phyloP scores from a whole-genome alignment of 2,797 vertebrate species.

The Calcarius lapponicus region DNA sequence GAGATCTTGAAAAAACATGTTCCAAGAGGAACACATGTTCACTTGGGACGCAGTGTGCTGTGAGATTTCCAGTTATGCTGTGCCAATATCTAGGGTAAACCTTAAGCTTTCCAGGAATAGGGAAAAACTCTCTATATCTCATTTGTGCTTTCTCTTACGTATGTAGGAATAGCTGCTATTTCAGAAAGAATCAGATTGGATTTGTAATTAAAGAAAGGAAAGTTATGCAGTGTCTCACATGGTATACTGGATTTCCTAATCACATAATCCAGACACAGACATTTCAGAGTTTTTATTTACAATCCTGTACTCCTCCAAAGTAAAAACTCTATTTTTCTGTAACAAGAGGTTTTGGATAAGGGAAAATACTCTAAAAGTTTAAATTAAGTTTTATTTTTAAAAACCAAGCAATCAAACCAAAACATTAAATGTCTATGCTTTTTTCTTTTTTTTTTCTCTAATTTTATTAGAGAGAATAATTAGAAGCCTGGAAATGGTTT shows the following conservation, averaged over 20 bases:
- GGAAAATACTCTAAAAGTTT: not conserved
- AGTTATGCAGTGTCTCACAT: not conserved
- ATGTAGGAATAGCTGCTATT: not conserved
- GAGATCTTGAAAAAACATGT: not conserved
- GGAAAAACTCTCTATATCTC: not conserved
- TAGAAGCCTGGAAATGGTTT: not conserved
- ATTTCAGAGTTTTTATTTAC: not conserved
- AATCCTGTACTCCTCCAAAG: not conserved
- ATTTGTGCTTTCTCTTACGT: not conserved
- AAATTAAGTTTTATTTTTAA: not conserved
- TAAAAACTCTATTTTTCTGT: not conserved
- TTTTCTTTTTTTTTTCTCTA: not conserved
- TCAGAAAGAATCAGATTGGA: not conserved
- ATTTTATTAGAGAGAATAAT: not conserved
- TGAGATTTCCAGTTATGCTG: not conserved
- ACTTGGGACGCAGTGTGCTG: not conserved
- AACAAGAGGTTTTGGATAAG: not conserved
- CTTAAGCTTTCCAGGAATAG: not conserved
- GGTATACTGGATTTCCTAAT: not conserved
- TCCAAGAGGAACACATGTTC: not conserved
- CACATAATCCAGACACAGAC: not conserved
- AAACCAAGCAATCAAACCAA: not conserved
- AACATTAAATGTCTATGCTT: not conserved
- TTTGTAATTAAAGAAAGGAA: not conserved
- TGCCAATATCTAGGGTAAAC: not conserved